Conservation (phyloP, 2,797 vertebrate genomes). For the Pteropus rufus region DNA sequence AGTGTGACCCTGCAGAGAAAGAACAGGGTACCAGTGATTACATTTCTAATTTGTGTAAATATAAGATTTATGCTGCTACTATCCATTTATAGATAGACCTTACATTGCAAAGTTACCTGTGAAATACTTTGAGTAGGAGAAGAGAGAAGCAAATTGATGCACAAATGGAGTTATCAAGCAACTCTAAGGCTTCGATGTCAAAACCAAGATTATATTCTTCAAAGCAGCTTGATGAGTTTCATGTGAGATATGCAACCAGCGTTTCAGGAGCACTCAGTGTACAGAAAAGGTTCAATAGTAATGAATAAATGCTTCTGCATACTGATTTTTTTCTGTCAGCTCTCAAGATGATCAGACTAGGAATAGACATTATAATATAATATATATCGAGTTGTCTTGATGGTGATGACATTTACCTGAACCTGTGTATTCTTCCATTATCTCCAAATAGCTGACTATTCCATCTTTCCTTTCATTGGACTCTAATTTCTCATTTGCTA, state of each 20-base stretch:
- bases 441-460: background rate
- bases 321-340: background rate
- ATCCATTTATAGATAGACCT: background rate
- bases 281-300: background rate
- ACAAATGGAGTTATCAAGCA: background rate
- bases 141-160: background rate
- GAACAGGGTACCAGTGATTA: background rate
- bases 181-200: background rate
- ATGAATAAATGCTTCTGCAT: background rate
- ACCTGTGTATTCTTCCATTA: background rate
- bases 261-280: background rate
- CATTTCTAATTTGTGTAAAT: background rate
- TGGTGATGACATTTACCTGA: background rate
- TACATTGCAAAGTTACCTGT: background rate
- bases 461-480: background rate
- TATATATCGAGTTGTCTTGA: background rate
- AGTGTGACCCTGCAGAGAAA: background rate
- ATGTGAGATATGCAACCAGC: accelerated
- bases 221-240: background rate
- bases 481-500: background rate
- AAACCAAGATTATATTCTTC: background rate
- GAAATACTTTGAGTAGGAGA: background rate
- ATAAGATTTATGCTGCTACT: background rate
- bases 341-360: background rate
- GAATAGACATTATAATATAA: background rate